Percentiles rank a stretch among this genome's conserved stretches.
Conservation (phyloP, 2,888 invertebrate species). For the Nebria salina region DNA sequence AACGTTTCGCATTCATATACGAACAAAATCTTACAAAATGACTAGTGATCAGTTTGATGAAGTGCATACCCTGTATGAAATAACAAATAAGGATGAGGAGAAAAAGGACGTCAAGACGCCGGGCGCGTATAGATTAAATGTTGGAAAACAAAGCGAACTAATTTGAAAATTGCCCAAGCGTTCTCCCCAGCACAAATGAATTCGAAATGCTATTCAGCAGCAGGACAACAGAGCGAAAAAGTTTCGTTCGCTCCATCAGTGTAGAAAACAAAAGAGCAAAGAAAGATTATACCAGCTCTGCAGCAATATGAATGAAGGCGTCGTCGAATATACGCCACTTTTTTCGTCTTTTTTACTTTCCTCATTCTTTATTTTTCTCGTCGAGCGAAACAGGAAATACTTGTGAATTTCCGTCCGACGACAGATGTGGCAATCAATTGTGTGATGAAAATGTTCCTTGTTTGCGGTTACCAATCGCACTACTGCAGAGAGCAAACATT, state of each 20-base stretch:
- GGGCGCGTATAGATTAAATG: conserved; percentile 28
- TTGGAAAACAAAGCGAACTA: conserved; percentile 33
- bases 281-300: background rate
- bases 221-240: conserved; percentile 3
- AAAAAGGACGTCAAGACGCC: background rate
- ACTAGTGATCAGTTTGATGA: too few relatives aligned
- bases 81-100: conserved; percentile 13
- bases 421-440: conserved; percentile 46
- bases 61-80: background rate
- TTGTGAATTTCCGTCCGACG: conserved; percentile 45
- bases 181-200: conserved; percentile 35
- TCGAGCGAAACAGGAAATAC: conserved; percentile 36
- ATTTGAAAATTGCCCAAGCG: conserved; percentile 31
- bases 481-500: background rate
- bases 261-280: conserved; percentile 20
- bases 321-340: conserved; percentile 27
- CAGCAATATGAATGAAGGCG: too few relatives aligned
- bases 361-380: background rate
- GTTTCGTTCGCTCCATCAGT: conserved; percentile 13
- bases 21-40: too few relatives aligned
- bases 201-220: conserved; percentile 38
- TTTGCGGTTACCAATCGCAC: conserved; percentile 27
- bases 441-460: conserved; percentile 18
- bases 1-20: too few relatives aligned
- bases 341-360: conserved; percentile 26